Percentiles rank a stretch among this genome's conserved stretches.
Conservation (phyloP, 1,140 invertebrate species). For the Plutomurus gul region DNA sequence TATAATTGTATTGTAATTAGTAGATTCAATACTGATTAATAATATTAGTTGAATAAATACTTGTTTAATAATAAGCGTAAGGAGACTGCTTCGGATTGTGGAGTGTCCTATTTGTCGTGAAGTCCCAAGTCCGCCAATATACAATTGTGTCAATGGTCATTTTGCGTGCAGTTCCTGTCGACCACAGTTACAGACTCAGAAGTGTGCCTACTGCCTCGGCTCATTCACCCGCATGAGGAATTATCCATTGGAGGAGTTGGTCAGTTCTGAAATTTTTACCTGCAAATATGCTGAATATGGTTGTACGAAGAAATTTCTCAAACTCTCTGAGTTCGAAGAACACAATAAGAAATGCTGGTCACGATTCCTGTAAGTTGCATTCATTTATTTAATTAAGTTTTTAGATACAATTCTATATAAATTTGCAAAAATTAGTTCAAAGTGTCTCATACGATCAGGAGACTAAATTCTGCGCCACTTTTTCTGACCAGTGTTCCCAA, state of each 20-base stretch:
- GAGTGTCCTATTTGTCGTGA: conserved; percentile 47
- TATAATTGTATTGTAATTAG: too few species aligned
- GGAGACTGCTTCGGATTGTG: conserved; percentile 10
- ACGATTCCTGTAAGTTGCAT: neutral
- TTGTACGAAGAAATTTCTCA: neutral
- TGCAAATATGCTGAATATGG: neutral
- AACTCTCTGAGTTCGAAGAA: neutral
- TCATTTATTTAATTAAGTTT: too few species aligned
- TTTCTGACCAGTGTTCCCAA: too few species aligned
- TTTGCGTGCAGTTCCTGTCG: conserved; percentile 36
- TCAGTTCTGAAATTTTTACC: neutral
- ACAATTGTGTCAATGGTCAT: conserved; percentile 44
- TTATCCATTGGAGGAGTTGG: neutral
- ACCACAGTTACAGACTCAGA: neutral
- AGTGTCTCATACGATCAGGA: too few species aligned
- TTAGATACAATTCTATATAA: too few species aligned
- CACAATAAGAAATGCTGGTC: neutral
- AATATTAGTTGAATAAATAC: too few species aligned
- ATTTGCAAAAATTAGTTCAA: too few species aligned
- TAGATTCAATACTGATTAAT: too few species aligned
- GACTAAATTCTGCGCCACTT: too few species aligned
- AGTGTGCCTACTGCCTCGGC: conserved; percentile 22
- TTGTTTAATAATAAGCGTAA: too few species aligned
- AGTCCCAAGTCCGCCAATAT: conserved; percentile 44
- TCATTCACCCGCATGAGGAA: conserved; percentile 1